A percentile compares a stretch with the other conserved stretches of the same genome.
These are phyloP conservation scores for Steinernema khuongi DNA, from an alignment of 1,140 invertebrate genomes.

Conservation along the genomic window DNA sequence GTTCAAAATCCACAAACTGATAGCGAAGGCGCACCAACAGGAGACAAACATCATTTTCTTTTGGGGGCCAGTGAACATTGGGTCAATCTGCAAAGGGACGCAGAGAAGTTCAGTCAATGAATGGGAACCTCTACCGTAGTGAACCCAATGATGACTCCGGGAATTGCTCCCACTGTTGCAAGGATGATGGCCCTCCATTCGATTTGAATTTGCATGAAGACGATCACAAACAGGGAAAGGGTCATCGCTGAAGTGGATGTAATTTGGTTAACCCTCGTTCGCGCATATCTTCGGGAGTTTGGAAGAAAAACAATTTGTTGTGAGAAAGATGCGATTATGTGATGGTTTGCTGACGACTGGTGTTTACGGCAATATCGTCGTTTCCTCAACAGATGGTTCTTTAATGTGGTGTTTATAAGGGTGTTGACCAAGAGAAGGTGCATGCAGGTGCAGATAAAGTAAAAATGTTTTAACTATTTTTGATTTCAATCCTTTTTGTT, in stretches of 20 bases:
- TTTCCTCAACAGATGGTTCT: too few species aligned
- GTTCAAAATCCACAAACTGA: conserved; percentile 51
- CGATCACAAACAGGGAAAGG: conserved; percentile 41
- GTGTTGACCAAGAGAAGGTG: too few species aligned
- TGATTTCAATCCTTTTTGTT: not conserved
- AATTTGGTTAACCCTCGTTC: not conserved
- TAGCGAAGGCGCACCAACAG: conserved; percentile 54
- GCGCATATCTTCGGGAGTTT: not conserved
- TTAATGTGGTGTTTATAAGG: too few species aligned
- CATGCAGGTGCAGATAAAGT: too few species aligned
- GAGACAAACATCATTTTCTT: conserved; percentile 56
- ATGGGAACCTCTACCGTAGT: conserved; percentile 25
- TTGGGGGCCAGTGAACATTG: conserved; percentile 18
- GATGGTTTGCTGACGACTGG: too few species aligned
- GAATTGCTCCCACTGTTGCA: conserved; percentile 44
- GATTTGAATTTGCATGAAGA: conserved; percentile 49
- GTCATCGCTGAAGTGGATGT: conserved; percentile 43
- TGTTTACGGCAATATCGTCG: too few species aligned
- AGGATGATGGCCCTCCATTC: conserved; percentile 48
- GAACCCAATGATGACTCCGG: conserved; percentile 47
- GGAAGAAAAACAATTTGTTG: too few species aligned
- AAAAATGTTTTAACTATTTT: not conserved
- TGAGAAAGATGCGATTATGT: too few species aligned
- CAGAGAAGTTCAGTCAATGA: too few species aligned
- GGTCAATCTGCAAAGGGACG: conserved; percentile 33